Evolutionary conservation across 2,113 vertebrate species (phyloP), one percentile per base, ranked within the genome.

Genomic region (Etheostoma cragini): DNA sequence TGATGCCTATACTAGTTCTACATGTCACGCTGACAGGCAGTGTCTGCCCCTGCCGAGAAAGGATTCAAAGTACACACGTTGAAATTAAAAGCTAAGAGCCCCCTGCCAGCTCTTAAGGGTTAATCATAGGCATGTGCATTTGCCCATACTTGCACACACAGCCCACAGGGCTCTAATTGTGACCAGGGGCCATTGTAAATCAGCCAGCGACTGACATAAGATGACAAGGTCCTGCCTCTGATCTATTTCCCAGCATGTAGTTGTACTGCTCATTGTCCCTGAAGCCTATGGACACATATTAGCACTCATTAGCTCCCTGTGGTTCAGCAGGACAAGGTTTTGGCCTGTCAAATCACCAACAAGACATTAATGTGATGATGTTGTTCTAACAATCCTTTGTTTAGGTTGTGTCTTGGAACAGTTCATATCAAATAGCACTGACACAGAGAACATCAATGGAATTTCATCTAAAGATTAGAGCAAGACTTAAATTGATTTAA

Each of bases 221-320:
- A 64, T 87, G 90, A 91, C 91, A 88, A 60, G 49, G 53, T 50
- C 70, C 80, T 21, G 24, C 76, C 85, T 83, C 87, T 76, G 81
- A 85, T 91, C 77, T 63, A 76, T 78, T 90, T 83, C 91, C 58
- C 87, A 88, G 87, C 82, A 45, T 90, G 89, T 4, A 49, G 60
- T 63, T 69, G 80, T 35, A 15, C 53, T 66, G 68, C 61, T 86
- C 88, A 77, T 83, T 88, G 87, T 90, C 82, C 81, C 72, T 73
- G n/a, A 73, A 81, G 82, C 76, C 78, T 65, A 11, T 30, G 81
- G 91, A 87, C 87, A 91, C 86, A 85, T 87, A 87, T 94, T 93
- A 91, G 81, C 75, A 50, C 84, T 86, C 88, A 89, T 92, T 92
- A 93, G 88, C 70, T 81, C 85, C 87, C 90, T 60, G 87, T 79